Base-by-base conservation (phyloP, 2,113 vertebrate species). In the Tragelaphus strepsiceros region DNA sequence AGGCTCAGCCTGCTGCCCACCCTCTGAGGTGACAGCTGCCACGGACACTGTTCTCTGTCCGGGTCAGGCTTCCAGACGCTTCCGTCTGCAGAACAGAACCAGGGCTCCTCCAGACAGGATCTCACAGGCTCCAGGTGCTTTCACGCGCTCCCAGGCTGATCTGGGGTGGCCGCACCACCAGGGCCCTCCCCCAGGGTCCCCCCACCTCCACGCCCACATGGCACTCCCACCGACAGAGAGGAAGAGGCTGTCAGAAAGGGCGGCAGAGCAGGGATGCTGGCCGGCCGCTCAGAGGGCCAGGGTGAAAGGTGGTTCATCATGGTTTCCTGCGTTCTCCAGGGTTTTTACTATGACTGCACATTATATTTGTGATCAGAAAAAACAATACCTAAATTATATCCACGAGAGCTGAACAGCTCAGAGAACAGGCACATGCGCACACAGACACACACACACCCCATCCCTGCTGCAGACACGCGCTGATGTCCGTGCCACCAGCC, bases 161-260 rank as follows among this genome's bases (percentile, higher is more conserved):
- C 16, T 2, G 32, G 13, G 32, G 5, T 3, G 6, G 32, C 2
- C 3, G 51, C 51, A n/a, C 1, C 7, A 28, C 62, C 86, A 2
- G 0, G 3, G 28, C 26, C 21, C 10, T 24, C 7, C 49, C 7
- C 30, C 17, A 51, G 80, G 49, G 9, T 53, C 9, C 78, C 28
- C 14, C 30, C 1, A 1, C 17, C 2, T 17, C 77, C 46, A 12
- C 2, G 17, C 30, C 49, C 0, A 0, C 1, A 5, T 0, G 0
- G 78, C 46, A 81, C 49, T 12, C 19, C 6, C 28, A 16, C 16
- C 1, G 0, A 81, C 30, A n/a, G 80, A 19, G 6, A 21, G 28
- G 56, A 39, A 17, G 22, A 61, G 74, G 43, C 74, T 6, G 8
- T 11, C 2, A 17, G 74, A 26, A n/a, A n/a, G 13, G 2, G 22